These are phyloP conservation scores for Drosophila robusta DNA, from an alignment of 2,888 invertebrate species.

Conservation along the genomic window DNA sequence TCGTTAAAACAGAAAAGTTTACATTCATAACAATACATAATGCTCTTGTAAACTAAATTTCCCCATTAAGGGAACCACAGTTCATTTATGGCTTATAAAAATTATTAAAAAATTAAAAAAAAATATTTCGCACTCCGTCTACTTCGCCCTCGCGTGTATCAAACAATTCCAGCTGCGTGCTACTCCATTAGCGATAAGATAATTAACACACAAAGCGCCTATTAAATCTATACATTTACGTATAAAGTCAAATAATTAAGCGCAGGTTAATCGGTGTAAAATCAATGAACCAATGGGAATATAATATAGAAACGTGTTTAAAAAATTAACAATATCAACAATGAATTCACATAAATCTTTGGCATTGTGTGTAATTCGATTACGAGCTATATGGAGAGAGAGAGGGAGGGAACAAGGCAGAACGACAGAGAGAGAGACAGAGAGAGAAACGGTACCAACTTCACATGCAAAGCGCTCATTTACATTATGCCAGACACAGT, in stretches of 20 bases:
- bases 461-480: slow-evolving; percentile 76
- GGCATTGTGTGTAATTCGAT: slow-evolving; percentile 73
- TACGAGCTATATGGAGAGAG: slow-evolving; percentile 41
- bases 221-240: slow-evolving; percentile 59
- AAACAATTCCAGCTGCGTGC: slow-evolving; percentile 46
- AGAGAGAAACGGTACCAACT: slow-evolving; percentile 37
- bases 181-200: slow-evolving; percentile 72
- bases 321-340: slow-evolving; percentile 44
- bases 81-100: slow-evolving; percentile 30
- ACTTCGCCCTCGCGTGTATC: background rate
- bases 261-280: slow-evolving; percentile 71
- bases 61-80: slow-evolving; percentile 21
- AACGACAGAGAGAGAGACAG: slow-evolving; percentile 5
- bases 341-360: slow-evolving; percentile 68
- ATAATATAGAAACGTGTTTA: slow-evolving; percentile 62
- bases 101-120: slow-evolving; percentile 7
- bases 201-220: slow-evolving; percentile 74
- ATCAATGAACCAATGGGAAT: slow-evolving; percentile 66
- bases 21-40: slow-evolving; percentile 18
- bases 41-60: slow-evolving; percentile 5
- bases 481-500: slow-evolving; percentile 48
- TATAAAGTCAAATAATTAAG: slow-evolving; percentile 69
- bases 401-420: background rate
- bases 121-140: background rate
- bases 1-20: background rate